Conservation (phyloP, 2,888 invertebrate genomes). For the Aleiodes alternator region DNA sequence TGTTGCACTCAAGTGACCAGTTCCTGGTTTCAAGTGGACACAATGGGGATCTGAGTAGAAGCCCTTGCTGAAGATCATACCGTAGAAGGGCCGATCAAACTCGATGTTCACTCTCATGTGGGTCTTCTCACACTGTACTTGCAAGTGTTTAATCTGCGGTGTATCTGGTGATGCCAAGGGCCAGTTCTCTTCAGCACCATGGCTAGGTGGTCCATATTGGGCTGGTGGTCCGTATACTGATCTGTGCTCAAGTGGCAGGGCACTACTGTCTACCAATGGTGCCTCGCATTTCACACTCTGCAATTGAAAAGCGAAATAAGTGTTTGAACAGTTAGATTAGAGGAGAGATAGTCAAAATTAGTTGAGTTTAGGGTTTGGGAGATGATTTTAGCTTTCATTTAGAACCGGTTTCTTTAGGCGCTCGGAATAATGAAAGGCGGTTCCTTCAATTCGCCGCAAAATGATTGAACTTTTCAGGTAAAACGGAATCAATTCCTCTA, state of each 20-base stretch:
- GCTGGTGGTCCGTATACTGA: conserved; percentile 81
- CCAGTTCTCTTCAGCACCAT: conserved; percentile 88
- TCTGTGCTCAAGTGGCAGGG: conserved; percentile 88
- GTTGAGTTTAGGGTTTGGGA: too few relatives aligned
- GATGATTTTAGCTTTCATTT: too few relatives aligned
- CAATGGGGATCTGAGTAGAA: conserved; percentile 94
- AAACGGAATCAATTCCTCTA: conserved; percentile 56
- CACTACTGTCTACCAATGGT: conserved; percentile 86
- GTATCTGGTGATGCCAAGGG: conserved; percentile 92
- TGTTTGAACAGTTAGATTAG: conserved; percentile 29
- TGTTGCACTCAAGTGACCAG: conserved; percentile 92
- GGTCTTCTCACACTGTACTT: conserved; percentile 96
- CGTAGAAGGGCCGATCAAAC: conserved; percentile 95
- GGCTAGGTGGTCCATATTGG: conserved; percentile 76
- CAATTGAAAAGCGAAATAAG: conserved; percentile 65
- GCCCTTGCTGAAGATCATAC: conserved; percentile 97
- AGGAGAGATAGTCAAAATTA: conserved; percentile 8
- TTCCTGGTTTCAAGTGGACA: conserved; percentile 93
- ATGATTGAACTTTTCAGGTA: conserved; percentile 51
- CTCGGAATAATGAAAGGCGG: too few relatives aligned
- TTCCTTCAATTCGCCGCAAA: too few relatives aligned
- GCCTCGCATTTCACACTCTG: conserved; percentile 88
- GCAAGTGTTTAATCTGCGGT: conserved; percentile 94
- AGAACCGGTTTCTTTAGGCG: too few relatives aligned
- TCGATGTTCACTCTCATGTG: conserved; percentile 97